A percentile compares a stretch with the other conserved stretches of the same genome.
Conservation (phyloP, 2,113 vertebrate species). For the Synchiropus splendidus region DNA sequence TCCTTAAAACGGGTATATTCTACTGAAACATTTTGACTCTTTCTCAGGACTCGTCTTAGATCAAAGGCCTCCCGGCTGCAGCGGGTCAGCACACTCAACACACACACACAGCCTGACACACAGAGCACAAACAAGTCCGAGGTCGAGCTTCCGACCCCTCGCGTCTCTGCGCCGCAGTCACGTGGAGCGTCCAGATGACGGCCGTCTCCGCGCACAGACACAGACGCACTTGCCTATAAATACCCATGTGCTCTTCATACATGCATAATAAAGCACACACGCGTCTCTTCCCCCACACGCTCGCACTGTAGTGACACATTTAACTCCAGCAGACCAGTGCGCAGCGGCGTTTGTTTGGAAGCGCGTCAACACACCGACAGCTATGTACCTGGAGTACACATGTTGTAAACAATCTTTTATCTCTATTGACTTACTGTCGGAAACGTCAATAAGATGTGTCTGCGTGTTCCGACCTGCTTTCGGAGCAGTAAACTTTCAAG, state of each 20-base stretch:
- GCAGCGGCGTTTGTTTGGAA: no score
- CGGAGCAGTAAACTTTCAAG: no score
- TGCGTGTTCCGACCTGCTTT: no score
- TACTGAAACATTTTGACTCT: no score
- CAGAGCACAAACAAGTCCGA: conserved; percentile 19
- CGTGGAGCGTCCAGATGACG: conserved; percentile 43
- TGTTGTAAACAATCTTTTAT: no score
- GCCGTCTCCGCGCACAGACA: conserved; percentile 18
- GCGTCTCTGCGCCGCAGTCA: conserved; percentile 26
- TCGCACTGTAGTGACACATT: not conserved
- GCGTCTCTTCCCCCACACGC: not conserved
- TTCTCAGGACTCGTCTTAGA: not conserved
- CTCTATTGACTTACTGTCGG: no score
- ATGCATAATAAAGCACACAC: conserved; percentile 11
- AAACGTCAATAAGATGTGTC: no score
- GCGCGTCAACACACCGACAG: no score
- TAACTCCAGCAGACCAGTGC: no score
- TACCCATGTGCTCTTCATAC: conserved; percentile 31
- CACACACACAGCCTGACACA: conserved; percentile 12
- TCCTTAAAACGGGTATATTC: no score
- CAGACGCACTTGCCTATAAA: conserved; percentile 34
- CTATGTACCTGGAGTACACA: no score
- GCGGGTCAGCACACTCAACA: not conserved
- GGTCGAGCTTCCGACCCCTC: conserved; percentile 27
- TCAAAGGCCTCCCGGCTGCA: no score